Conservation (phyloP, 2,888 invertebrate genomes). For the Bembecia ichneumoniformis region DNA sequence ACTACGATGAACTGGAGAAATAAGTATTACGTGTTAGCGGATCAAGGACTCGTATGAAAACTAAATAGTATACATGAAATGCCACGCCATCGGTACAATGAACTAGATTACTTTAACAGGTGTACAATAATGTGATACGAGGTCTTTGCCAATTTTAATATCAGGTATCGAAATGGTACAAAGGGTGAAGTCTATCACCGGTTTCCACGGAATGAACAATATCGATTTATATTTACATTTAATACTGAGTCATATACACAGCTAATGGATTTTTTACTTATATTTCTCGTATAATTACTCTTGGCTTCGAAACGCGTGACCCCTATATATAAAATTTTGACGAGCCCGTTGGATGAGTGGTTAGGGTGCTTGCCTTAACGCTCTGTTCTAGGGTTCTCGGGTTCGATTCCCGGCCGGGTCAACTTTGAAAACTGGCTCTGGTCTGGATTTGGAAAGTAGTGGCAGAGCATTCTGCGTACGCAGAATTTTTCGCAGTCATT, state of each 20-base stretch:
- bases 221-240: constrained; percentile 9
- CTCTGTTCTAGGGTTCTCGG: no score
- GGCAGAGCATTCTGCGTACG: no score
- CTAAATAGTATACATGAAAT: constrained; percentile 23
- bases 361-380: no score
- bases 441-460: no score
- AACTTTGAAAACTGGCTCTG: no score
- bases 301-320: no score
- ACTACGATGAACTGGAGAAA: neutral
- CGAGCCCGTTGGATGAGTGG: no score
- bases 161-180: constrained; percentile 9
- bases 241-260: constrained; percentile 5
- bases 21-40: constrained; percentile 13
- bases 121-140: constrained; percentile 9
- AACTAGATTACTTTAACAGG: constrained; percentile 15
- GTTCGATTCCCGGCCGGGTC: no score
- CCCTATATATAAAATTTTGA: no score
- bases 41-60: constrained; percentile 25
- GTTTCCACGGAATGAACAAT: constrained; percentile 11
- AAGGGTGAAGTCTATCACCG: constrained; percentile 5
- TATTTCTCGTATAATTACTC: no score
- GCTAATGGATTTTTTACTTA: constrained; percentile 1
- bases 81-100: constrained; percentile 31
- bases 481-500: no score
- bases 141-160: constrained; percentile 10